Evolutionary conservation across 2,797 vertebrate genomes (phyloP), one percentile per base, ranked within the genome.

Genomic region (Basileuterus tristriatus): DNA sequence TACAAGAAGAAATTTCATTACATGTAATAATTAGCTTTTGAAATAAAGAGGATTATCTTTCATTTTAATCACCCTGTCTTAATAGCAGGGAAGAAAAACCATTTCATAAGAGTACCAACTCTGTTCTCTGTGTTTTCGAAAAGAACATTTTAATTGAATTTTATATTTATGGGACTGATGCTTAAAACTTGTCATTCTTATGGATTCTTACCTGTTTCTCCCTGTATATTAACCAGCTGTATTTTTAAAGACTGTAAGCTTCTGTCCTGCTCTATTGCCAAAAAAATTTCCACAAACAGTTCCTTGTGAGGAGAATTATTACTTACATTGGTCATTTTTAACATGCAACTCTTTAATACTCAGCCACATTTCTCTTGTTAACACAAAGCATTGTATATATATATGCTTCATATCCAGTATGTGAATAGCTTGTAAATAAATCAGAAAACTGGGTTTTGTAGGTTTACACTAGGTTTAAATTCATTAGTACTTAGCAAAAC

Each of bases 1-100:
- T 88, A 41, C 44, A 87, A 79, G 37, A 77, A 91, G 50, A 82
- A 78, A 71, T 60, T 64, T 92, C 81, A 87, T 85, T 94, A 29
- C 17, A 3, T 63, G 32, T 67, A 88, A 79, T 90, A 90, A 84
- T 92, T 91, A 79, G 85, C 56, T 93, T 88, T 93, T 94, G 70
- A 86, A 94, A 82, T 72, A 69, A 81, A 78, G 71, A 21, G 24
- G 34, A 30, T 83, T 86, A 67, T 94, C 56, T 91, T 94, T 76
- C 37, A 62, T 78, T 96, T 94, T 94, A 90, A 94, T 94, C 89
- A 70, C 37, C 36, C 17, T 64, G 47, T 43, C 34, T 86, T 90
- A 81, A 74, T 70, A 50, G 39, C 52, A 76, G 55, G 15, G 30
- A 81, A 81, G 63, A 68, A 90, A 90, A 75, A 15, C 11, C 8